Evolutionary conservation across 2,888 invertebrate genomes (phyloP), one percentile per base, ranked within the genome.

Genomic region (Tetragonula carbonaria): DNA sequence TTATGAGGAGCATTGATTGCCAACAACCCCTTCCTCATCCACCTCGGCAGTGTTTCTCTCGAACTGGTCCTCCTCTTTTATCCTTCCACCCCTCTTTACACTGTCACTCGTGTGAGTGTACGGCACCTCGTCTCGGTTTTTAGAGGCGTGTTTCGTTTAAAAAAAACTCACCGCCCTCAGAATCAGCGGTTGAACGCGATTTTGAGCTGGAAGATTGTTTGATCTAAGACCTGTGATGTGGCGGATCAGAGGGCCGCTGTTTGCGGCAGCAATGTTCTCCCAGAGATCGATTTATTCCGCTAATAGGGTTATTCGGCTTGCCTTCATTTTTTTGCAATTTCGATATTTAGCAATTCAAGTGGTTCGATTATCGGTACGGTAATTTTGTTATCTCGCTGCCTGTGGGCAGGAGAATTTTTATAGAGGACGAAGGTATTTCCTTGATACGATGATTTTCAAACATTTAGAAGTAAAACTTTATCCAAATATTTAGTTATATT

Each of bases 1-100:
- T 93, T 93, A 91, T 91, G 93, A 93, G 90, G 88, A 94, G 94
- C 94, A 94, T 94, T 94, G 94, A 94, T 94, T 94, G 94, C 94
- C 93, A 93, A 93, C 94, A 93, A 94, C 90, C 93, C 92, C 90
- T 88, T 90, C 88, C 81, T 74, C 78, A 55, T 63, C 78, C 79
- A 74, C 83, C 86, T 78, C 82, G 74, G 78, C 74, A 85, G 86
- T 82, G 78, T 87, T 85, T 84, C 78, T 74, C 76, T 78, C 79
- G 51, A 51, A 45, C 59, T 62, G 45, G 28, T 68, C 76, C 74
- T 50, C 75, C 70, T 67, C 76, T 72, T 79, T 74, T 80, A 71
- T 71, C 75, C 74, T 53, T 76, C 74, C 67, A 50, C 45, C 28
- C 51, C 59, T 45, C 51, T 67, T 74, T 82, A 74, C 86, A 81